Percentiles rank a stretch among this genome's conserved stretches.
Evolutionary conservation across 1,140 invertebrate genomes (phyloP).

Genomic region (Trichonephila inaurata): DNA sequence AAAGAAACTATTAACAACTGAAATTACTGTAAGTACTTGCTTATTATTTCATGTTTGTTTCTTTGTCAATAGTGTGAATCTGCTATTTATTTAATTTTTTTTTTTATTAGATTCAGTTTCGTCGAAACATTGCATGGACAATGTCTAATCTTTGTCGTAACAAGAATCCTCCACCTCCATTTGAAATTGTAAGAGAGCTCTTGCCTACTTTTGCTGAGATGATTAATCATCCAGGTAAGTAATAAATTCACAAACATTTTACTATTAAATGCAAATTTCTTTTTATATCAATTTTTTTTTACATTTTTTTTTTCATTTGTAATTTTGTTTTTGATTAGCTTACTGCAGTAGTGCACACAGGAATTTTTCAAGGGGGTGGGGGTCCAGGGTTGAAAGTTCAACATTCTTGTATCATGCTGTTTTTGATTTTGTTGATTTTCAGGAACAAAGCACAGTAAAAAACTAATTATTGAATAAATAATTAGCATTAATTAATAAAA

Average conservation of each 20-base stretch:
- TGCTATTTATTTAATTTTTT: slow-evolving; percentile 74
- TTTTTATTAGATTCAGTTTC: slow-evolving; percentile 83
- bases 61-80: neutral
- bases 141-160: slow-evolving; percentile 95
- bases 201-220: slow-evolving; percentile 90
- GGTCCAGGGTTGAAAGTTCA: no score
- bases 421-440: no score
- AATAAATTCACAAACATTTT: neutral
- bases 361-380: no score
- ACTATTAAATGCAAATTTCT: neutral
- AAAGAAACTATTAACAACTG: slow-evolving; percentile 80
- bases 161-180: slow-evolving; percentile 92
- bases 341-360: no score
- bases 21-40: slow-evolving; percentile 46
- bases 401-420: no score
- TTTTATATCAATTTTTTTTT: no score
- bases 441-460: no score
- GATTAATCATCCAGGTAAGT: slow-evolving; percentile 91
- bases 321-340: no score
- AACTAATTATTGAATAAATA: no score
- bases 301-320: no score
- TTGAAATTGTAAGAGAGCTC: slow-evolving; percentile 88
- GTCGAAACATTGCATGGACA: slow-evolving; percentile 91
- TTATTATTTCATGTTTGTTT: neutral
- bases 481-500: no score